phyloP scores from a whole-genome alignment of 2,113 vertebrate genomes.

The Megalops atlanticus region DNA sequence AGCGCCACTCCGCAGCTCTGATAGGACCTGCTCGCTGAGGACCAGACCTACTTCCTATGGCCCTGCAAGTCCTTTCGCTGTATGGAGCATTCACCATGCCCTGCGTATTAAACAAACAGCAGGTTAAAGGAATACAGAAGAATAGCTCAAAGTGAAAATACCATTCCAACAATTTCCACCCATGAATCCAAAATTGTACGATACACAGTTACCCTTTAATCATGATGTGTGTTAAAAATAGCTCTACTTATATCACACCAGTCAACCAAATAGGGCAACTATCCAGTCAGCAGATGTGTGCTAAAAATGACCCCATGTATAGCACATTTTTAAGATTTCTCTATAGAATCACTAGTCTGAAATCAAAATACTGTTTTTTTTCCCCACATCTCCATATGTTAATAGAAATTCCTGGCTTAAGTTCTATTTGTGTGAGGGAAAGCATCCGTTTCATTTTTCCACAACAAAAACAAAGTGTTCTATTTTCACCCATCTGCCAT shows the following conservation, averaged over 20 bases:
- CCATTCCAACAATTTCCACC: background rate
- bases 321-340: background rate
- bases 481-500: background rate
- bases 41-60: background rate
- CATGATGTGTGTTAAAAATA: background rate
- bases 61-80: no score
- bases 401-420: background rate
- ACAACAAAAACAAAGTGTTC: background rate
- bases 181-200: background rate
- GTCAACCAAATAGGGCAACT: background rate
- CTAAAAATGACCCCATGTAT: background rate
- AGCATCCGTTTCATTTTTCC: background rate
- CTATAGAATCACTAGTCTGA: background rate
- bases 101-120: no score
- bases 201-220: background rate
- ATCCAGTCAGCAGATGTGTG: no score
- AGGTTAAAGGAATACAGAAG: no score
- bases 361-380: background rate
- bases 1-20: conserved; percentile 33
- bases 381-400: background rate
- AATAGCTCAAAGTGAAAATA: no score
- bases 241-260: background rate
- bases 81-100: no score
- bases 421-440: background rate
- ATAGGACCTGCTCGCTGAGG: background rate